Conservation (phyloP, 1,140 invertebrate genomes). For the Maconellicoccus hirsutus region DNA sequence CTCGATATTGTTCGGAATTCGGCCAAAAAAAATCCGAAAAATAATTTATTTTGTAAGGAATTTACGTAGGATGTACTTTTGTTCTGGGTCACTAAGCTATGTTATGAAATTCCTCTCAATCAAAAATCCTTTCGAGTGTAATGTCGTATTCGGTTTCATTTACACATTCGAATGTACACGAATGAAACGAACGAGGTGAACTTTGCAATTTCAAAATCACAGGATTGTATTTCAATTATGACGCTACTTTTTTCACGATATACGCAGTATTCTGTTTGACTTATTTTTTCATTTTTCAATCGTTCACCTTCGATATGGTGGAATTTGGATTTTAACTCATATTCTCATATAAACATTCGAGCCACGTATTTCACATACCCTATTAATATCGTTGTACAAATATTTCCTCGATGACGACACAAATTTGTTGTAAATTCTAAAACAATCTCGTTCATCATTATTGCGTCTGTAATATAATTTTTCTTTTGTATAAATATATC, state of each 20-base stretch:
- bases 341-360: background rate
- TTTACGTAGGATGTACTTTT: too few species aligned
- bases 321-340: background rate
- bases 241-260: too few species aligned
- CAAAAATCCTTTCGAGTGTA: too few species aligned
- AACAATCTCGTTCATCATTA: slow-evolving; percentile 5
- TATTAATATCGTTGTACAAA: slow-evolving; percentile 10
- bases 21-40: too few species aligned
- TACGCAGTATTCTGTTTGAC: background rate
- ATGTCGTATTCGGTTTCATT: too few species aligned
- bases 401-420: background rate
- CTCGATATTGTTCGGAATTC: too few species aligned
- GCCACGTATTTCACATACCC: background rate
- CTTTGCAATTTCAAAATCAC: background rate
- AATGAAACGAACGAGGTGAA: too few species aligned
- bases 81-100: too few species aligned
- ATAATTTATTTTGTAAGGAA: too few species aligned
- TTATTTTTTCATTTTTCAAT: background rate
- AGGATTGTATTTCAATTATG: background rate
- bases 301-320: background rate
- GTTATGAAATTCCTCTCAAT: too few species aligned
- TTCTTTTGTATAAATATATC: background rate
- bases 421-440: background rate
- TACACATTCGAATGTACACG: too few species aligned
- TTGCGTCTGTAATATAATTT: background rate